Conservation (phyloP, 2,113 vertebrate species). For the Lonchura striata region DNA sequence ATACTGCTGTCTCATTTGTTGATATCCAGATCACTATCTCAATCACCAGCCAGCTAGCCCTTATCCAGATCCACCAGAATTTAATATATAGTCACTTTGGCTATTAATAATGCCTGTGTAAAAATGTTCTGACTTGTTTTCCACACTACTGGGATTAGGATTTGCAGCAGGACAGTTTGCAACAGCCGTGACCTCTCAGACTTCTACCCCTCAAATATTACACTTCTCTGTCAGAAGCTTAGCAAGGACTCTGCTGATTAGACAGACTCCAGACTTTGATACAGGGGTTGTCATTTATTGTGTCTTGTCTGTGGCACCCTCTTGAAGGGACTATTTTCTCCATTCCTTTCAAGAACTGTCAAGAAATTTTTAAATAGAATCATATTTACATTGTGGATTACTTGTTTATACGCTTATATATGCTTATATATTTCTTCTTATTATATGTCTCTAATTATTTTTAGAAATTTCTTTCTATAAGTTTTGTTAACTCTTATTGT, state of each 20-base stretch:
- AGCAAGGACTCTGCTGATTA: neutral
- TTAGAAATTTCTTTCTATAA: neutral
- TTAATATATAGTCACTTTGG: neutral
- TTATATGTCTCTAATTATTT: neutral
- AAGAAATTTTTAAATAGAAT: neutral
- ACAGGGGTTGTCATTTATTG: neutral
- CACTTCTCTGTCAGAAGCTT: neutral
- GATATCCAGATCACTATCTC: neutral
- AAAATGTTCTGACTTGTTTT: neutral
- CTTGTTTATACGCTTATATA: neutral
- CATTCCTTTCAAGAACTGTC: neutral
- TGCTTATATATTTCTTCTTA: neutral
- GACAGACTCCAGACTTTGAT: neutral
- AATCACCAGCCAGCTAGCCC: too few species aligned
- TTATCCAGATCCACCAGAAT: neutral
- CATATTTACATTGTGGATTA: neutral
- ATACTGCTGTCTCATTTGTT: neutral
- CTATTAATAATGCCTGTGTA: neutral
- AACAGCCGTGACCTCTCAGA: neutral
- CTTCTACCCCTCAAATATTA: neutral
- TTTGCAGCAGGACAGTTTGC: neutral
- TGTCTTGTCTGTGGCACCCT: neutral
- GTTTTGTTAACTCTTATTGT: neutral
- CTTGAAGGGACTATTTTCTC: neutral
- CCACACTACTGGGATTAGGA: neutral